phyloP scores from a whole-genome alignment of 2,888 invertebrate genomes.

The Ochlodes sylvanus region DNA sequence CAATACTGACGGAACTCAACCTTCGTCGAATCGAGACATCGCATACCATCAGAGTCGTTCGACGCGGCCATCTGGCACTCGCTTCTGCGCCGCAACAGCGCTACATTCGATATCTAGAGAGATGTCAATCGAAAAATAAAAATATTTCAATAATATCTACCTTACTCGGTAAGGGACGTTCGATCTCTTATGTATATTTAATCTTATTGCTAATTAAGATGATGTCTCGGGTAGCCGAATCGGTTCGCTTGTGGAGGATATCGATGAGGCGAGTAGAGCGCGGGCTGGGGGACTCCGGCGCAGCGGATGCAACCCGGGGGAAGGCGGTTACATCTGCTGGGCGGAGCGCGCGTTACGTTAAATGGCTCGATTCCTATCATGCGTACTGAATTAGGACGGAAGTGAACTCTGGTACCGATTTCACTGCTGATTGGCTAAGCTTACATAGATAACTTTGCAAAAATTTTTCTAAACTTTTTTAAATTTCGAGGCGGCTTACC shows the following conservation, averaged over 20 bases:
- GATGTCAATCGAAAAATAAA: constrained; percentile 79
- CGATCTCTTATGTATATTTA: constrained; percentile 82
- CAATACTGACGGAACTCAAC: constrained; percentile 67
- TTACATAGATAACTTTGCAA: constrained; percentile 81
- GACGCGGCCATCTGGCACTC: constrained; percentile 36
- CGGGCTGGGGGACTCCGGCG: constrained; percentile 47
- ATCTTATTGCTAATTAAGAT: constrained; percentile 82
- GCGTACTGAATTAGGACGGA: constrained; percentile 85
- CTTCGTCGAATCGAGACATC: constrained; percentile 45
- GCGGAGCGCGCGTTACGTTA: constrained; percentile 83
- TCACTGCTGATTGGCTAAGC: constrained; percentile 83
- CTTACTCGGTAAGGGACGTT: constrained; percentile 85
- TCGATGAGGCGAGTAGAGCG: constrained; percentile 50
- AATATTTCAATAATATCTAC: constrained; percentile 80
- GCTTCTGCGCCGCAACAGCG: constrained; percentile 46
- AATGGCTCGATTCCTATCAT: constrained; percentile 85
- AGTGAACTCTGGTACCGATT: constrained; percentile 84
- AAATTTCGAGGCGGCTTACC: constrained; percentile 66
- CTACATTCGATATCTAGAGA: constrained; percentile 66
- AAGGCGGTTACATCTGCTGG: constrained; percentile 79
- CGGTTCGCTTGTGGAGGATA: constrained; percentile 57
- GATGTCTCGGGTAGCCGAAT: constrained; percentile 76
- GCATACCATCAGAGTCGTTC: constrained; percentile 39
- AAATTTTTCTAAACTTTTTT: constrained; percentile 75
- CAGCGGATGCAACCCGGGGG: constrained; percentile 77